Percentiles rank a stretch among this genome's conserved stretches.
Conservation (phyloP, 2,888 invertebrate species). For the Colostygia pectinataria region DNA sequence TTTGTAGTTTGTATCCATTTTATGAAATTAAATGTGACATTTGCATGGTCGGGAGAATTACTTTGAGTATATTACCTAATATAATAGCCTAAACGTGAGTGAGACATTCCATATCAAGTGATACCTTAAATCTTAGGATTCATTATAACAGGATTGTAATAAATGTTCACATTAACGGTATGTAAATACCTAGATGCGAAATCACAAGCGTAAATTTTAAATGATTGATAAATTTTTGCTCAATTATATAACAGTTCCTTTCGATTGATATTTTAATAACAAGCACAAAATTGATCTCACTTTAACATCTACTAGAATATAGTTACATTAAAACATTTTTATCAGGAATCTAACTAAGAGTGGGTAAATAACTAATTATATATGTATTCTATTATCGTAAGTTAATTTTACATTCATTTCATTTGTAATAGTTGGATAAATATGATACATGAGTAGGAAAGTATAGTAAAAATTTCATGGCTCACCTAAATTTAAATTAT, state of each 20-base stretch:
- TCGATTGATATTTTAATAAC: background rate
- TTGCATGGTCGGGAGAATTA: constrained; percentile 63
- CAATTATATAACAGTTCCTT: constrained; percentile 14
- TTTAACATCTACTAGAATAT: constrained; percentile 4
- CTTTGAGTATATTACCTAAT: constrained; percentile 58
- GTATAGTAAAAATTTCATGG: background rate
- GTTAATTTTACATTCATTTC: too few species aligned
- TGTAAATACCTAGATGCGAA: background rate
- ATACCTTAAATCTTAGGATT: constrained; percentile 37
- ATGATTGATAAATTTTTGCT: constrained; percentile 10
- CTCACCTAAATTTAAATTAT: background rate
- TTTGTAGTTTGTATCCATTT: constrained; percentile 64
- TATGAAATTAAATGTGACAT: constrained; percentile 74
- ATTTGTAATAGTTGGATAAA: constrained; percentile 13
- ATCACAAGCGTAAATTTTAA: background rate
- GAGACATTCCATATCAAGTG: constrained; percentile 82
- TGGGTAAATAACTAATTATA: too few species aligned
- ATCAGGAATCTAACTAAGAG: constrained; percentile 1
- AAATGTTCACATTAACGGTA: constrained; percentile 4
- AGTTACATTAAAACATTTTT: constrained; percentile 1
- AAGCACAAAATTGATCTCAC: constrained; percentile 22
- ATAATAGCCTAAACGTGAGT: constrained; percentile 70
- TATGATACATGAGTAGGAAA: constrained; percentile 5
- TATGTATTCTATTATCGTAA: too few species aligned
- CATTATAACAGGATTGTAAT: constrained; percentile 9